Base-by-base conservation (phyloP, 2,113 vertebrate genomes). In the Psilopsiagon aurifrons region DNA sequence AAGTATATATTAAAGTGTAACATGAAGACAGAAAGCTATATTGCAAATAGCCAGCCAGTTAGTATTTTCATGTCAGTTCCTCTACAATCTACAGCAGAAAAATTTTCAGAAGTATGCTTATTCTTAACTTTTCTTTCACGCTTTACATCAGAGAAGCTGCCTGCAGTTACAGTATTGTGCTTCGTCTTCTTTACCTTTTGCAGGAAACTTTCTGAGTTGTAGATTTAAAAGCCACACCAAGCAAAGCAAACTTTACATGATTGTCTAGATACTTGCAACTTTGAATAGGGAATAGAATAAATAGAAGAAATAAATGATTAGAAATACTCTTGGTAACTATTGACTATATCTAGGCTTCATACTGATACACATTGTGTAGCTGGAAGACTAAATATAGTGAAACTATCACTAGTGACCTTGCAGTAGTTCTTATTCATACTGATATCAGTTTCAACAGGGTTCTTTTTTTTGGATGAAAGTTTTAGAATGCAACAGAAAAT, bases 341-440 rank as follows among this genome's bases (percentile, higher is more conserved):
- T 43, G 33, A 41, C 52, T 71, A 28, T 7, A 18, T n/a, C 4
- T 37, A 47, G 27, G 14, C 11, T 95, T 76, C 68, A n/a, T 60
- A 37, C 2, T 2, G 2, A 43, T n/a, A 7, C 1, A 15, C 11
- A 17, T 0, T 2, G 8, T 47, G 12, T 69, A 41, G 28, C 11
- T 37, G 28, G 49, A 89, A 35, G 8, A 17, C 17, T 73, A 51
- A 57, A 47, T 29, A 11, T 11, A 66, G 5, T 60, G 17, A 8
- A 69, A 68, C 14, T 55, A 31, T 46, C 46, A 27, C 9, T 66
- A 29, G 46, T 35, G n/a, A 76, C 10, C 29, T 29, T 59, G 29
- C 13, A 68, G 31, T 54, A 60, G 17, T 25, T 22, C 6, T 71
- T 85, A 29, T 62, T 75, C 22, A 83, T 46, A 71, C 11, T 73